Base-by-base conservation (phyloP, 2,797 vertebrate genomes). In the Diplodus puntazzo region DNA sequence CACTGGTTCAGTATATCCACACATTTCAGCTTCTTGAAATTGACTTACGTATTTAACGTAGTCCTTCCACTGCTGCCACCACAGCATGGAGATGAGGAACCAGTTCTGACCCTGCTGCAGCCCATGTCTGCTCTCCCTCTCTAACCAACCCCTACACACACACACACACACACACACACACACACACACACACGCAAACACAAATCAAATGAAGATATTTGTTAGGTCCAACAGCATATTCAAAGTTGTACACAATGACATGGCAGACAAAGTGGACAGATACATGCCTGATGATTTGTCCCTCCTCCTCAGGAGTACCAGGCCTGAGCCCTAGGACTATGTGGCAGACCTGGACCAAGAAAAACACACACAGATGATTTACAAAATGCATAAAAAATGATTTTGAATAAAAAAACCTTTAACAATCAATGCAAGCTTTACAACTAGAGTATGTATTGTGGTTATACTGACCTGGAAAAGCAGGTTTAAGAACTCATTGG, bases 61-160 rank as follows among this genome's bases (percentile, higher is more conserved):
- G 83, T 99, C 98, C 88, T 98, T 99, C 98, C 98, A 99, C 81
- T 98, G 97, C 70, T 98, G 97, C 98, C 98, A 99, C 98, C 98
- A 99, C 27, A 97, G 96, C 94, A 97, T 97, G 23, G 98, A 98
- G 92, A 99, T 99, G 87, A 99, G 97, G 91, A 99, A 99, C 98
- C 98, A 99, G 92, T 97, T 99, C 89, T 99, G 98, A 70, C 95
- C 93, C 62, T 95, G 95, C 84, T 98, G 97, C 20, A 99, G 96
- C 39, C 98, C 98, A 82, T 99, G 97, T 84, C 98, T 95, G 94
- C 97, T 98, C 91, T 99, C 98, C 79, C 98, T 96, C 93, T 99
- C 98, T 73, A 99, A 86, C 98, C 98, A 99, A 52, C 98, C 98
- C 84, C 98, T 99, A 23, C 8, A 82, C 17, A 65, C 43, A 69